A percentile compares a stretch with the other conserved stretches of the same genome.
phyloP scores from a whole-genome alignment of 2,888 invertebrate species.

The Cephus sareptanus region DNA sequence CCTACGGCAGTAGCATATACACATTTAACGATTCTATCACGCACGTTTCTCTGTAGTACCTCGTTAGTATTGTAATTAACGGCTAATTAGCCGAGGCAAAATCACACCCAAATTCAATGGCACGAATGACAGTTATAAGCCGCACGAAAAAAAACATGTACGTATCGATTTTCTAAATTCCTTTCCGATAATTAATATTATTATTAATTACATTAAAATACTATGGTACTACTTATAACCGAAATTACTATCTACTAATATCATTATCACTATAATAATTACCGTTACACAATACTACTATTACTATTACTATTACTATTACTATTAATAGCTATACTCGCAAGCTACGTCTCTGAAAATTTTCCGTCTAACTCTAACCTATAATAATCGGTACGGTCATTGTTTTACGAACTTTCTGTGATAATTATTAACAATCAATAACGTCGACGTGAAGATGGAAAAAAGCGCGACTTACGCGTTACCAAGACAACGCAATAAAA shows the following conservation, averaged over 20 bases:
- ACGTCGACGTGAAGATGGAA: slow-evolving; percentile 40
- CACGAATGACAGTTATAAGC: too few relatives aligned
- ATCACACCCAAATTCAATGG: too few relatives aligned
- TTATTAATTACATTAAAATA: slow-evolving; percentile 7
- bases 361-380: slow-evolving; percentile 32
- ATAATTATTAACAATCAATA: slow-evolving; percentile 67
- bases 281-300: slow-evolving; percentile 18
- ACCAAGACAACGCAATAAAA: neutral
- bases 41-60: too few relatives aligned
- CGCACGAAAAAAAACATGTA: neutral
- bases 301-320: slow-evolving; percentile 19
- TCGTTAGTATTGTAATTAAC: too few relatives aligned
- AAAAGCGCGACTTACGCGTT: neutral
- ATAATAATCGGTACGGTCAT: slow-evolving; percentile 54
- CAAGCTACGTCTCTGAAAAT: slow-evolving; percentile 27
- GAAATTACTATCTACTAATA: slow-evolving; percentile 16
- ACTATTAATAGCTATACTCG: slow-evolving; percentile 24
- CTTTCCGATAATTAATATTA: neutral
- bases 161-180: too few relatives aligned
- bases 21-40: too few relatives aligned
- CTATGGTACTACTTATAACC: slow-evolving; percentile 8
- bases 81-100: too few relatives aligned
- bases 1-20: too few relatives aligned
- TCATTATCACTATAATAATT: slow-evolving; percentile 13
- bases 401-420: slow-evolving; percentile 66